These are phyloP conservation scores for Augochlorella aurata DNA, from an alignment of 2,888 invertebrate genomes.

Conservation along the genomic window DNA sequence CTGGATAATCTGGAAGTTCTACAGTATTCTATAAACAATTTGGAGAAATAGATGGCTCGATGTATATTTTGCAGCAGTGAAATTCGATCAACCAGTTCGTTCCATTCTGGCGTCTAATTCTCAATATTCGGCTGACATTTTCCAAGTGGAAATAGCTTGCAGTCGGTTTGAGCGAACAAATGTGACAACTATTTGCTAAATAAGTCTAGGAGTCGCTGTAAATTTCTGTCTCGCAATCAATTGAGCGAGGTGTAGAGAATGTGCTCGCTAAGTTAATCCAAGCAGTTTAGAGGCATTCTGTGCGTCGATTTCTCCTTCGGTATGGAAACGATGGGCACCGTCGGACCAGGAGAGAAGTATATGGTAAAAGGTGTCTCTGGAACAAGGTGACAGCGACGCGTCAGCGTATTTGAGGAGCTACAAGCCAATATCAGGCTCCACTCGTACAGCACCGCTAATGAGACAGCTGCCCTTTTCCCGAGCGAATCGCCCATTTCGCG, in stretches of 20 bases:
- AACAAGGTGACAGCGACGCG: constrained; percentile 55
- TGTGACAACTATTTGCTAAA: too few relatives aligned
- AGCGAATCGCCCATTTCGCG: constrained; percentile 73
- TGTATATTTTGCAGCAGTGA: too few relatives aligned
- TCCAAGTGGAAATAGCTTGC: too few relatives aligned
- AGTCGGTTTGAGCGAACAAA: too few relatives aligned
- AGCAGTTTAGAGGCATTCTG: not conserved
- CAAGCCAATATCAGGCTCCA: constrained; percentile 48
- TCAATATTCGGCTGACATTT: too few relatives aligned
- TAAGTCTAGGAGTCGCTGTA: too few relatives aligned
- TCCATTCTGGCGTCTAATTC: too few relatives aligned
- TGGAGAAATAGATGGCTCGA: too few relatives aligned
- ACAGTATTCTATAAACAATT: too few relatives aligned
- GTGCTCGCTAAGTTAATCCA: not conserved
- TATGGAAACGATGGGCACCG: constrained; percentile 4
- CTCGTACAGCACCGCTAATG: constrained; percentile 66
- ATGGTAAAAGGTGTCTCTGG: constrained; percentile 58
- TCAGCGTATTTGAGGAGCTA: constrained; percentile 48
- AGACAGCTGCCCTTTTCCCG: constrained; percentile 74
- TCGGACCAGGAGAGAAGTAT: constrained; percentile 36
- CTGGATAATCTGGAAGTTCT: too few relatives aligned
- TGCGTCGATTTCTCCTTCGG: constrained; percentile 40
- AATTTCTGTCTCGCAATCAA: too few relatives aligned
- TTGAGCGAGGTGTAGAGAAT: not conserved
- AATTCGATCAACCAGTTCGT: too few relatives aligned